phyloP scores from a whole-genome alignment of 37 sponge, comb jelly and placozoan genomes.

The Chondrilla cf. caribensis region DNA sequence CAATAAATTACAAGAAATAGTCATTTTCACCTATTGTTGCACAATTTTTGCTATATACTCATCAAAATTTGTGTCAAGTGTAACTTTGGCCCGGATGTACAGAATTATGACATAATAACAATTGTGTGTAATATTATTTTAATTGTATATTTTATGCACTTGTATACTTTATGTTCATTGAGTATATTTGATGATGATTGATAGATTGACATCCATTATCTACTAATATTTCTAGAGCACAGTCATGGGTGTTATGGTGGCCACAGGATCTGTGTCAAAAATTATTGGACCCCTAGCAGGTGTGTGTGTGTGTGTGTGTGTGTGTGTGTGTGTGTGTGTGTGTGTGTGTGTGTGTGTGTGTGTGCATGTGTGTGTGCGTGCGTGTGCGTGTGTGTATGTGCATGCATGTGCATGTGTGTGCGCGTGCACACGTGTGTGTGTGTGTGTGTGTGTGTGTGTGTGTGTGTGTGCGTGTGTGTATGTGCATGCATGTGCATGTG shows the following conservation, averaged over 20 bases:
- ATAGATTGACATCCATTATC: no score
- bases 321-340: constrained; percentile 24
- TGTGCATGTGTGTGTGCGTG: constrained; percentile 13
- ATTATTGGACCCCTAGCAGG: constrained; percentile 38
- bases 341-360: constrained; percentile 26
- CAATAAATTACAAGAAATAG: no score
- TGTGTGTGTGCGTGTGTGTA: not conserved
- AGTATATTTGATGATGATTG: no score
- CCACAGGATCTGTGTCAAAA: constrained; percentile 24
- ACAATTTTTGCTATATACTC: no score
- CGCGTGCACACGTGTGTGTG: constrained; percentile 26
- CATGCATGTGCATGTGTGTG: not conserved
- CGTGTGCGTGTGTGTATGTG: constrained; percentile 7
- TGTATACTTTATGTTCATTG: no score
- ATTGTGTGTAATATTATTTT: no score
- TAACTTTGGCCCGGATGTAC: no score
- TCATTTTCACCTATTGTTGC: no score
- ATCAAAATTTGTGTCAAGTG: no score
- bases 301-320: not conserved
- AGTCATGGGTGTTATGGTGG: constrained; percentile 31
- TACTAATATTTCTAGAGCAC: constrained; percentile 26
- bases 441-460: constrained; percentile 24
- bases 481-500: constrained; percentile 20
- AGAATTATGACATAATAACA: no score
- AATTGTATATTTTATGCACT: no score